Conservation (phyloP, 2,888 invertebrate species). For the Volucella zonaria region DNA sequence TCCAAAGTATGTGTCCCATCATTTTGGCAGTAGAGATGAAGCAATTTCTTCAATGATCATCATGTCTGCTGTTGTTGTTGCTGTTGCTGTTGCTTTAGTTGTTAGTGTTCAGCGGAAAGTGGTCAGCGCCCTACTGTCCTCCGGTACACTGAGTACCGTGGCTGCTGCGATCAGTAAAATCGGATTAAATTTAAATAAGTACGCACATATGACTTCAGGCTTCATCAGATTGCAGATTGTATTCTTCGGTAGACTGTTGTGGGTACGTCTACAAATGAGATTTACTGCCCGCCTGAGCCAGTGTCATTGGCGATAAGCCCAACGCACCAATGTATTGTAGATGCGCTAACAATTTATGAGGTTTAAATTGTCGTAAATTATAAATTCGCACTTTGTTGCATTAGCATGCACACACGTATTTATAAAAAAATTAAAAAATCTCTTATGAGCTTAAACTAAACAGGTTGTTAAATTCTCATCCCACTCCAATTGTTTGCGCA, state of each 20-base stretch:
- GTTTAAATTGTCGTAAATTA: constrained; percentile 72
- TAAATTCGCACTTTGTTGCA: constrained; percentile 41
- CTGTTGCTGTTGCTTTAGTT: constrained; percentile 38
- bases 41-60: constrained; percentile 72
- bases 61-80: constrained; percentile 58
- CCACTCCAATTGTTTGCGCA: constrained; percentile 49
- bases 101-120: constrained; percentile 14
- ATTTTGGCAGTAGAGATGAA: constrained; percentile 68
- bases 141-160: constrained; percentile 53
- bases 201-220: constrained; percentile 68
- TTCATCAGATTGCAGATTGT: constrained; percentile 70
- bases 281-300: constrained; percentile 66
- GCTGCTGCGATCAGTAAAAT: constrained; percentile 71
- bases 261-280: constrained; percentile 52
- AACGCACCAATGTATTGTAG: constrained; percentile 47
- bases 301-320: constrained; percentile 67
- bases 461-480: constrained; percentile 68
- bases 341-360: constrained; percentile 72
- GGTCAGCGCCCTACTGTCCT: constrained; percentile 63
- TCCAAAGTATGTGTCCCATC: constrained; percentile 41
- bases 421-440: constrained; percentile 13
- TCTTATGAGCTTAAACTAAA: constrained; percentile 15
- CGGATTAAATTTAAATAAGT: constrained; percentile 74
- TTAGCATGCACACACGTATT: constrained; percentile 32
- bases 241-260: constrained; percentile 39